Conservation (phyloP, 2,113 vertebrate genomes). For the Ursus arctos region DNA sequence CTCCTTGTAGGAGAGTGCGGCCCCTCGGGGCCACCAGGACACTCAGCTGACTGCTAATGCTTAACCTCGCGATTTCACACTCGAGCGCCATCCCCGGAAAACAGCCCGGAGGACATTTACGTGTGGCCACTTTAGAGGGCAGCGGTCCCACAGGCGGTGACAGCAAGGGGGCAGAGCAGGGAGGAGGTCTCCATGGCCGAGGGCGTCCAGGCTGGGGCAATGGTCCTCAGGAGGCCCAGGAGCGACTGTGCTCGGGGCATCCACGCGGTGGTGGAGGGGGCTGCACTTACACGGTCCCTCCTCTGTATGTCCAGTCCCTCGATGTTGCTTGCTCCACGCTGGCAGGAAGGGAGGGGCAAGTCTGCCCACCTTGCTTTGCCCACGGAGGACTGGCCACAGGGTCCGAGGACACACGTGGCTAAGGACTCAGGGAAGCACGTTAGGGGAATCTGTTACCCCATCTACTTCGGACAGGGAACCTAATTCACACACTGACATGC, state of each 20-base stretch:
- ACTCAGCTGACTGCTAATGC: fast-evolving
- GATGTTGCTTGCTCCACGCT: no score
- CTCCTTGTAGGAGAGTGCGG: background rate
- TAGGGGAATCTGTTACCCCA: fast-evolving
- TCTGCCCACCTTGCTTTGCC: fast-evolving
- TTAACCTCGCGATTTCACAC: background rate
- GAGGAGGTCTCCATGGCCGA: fast-evolving
- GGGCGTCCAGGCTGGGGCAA: background rate
- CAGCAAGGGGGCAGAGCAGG: background rate
- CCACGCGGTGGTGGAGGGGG: background rate
- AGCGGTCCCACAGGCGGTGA: background rate
- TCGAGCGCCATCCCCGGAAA: background rate
- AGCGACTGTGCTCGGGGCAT: fast-evolving
- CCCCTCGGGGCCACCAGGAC: background rate
- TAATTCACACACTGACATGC: fast-evolving
- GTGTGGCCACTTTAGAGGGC: background rate
- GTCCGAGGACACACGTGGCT: no score
- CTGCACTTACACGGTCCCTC: background rate
- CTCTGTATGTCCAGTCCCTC: background rate
- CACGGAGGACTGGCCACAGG: fast-evolving
- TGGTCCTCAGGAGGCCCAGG: background rate
- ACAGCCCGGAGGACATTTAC: background rate
- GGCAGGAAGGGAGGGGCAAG: fast-evolving
- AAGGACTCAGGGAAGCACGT: background rate
- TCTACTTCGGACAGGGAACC: background rate